phyloP scores from a whole-genome alignment of 2,888 invertebrate species.

The Scotopteryx bipunctaria region DNA sequence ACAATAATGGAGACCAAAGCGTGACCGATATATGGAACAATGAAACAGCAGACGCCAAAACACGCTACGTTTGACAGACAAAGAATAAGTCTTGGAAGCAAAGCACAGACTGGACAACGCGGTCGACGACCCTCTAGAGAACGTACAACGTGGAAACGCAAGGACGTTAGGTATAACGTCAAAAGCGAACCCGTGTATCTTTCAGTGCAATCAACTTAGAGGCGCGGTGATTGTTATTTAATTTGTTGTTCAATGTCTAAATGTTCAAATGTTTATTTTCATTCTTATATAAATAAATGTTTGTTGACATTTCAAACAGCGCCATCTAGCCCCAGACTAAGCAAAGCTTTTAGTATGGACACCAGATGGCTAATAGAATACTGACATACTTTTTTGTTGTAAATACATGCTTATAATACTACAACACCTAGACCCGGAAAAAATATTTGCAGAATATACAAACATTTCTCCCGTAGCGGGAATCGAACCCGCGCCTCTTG shows the following conservation, averaged over 20 bases:
- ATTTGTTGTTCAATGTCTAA: constrained; percentile 9
- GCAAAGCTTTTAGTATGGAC: no score
- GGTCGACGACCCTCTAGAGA: constrained; percentile 25
- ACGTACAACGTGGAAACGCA: constrained; percentile 16
- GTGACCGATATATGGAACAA: constrained; percentile 52
- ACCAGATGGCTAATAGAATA: no score
- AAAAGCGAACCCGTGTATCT: constrained; percentile 22
- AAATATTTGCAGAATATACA: no score
- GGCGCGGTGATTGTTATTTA: constrained; percentile 17
- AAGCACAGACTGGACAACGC: constrained; percentile 19
- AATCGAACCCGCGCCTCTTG: no score
- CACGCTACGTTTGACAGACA: constrained; percentile 43
- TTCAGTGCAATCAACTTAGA: constrained; percentile 32
- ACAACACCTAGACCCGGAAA: no score
- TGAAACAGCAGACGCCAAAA: constrained; percentile 46
- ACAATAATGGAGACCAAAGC: constrained; percentile 45
- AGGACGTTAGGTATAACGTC: constrained; percentile 17
- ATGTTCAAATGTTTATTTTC: constrained; percentile 5
- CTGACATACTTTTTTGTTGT: no score
- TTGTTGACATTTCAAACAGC: no score
- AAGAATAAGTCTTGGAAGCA: constrained; percentile 31
- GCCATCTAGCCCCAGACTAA: no score
- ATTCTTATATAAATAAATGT: no score
- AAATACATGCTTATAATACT: no score
- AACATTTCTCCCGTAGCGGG: no score